Evolutionary conservation across 2,797 vertebrate genomes (phyloP), one percentile per base, ranked within the genome.

Genomic region (Esox lucius): DNA sequence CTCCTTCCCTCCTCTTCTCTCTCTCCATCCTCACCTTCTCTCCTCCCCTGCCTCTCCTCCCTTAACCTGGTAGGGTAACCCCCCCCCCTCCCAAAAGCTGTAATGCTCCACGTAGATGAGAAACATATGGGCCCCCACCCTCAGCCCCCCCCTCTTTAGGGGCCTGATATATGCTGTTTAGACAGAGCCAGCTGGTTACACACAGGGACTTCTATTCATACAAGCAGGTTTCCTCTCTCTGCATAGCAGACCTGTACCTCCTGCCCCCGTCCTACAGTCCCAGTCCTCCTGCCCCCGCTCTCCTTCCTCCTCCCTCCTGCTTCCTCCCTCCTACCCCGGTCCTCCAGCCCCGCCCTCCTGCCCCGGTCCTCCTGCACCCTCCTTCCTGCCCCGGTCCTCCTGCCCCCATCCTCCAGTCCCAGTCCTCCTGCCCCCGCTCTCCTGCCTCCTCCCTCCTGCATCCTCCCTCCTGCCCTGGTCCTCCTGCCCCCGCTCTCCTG

Each of bases 151-250:
- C 74, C 78, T 80, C 87, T 77, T 87, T 82, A 83, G 84, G 86
- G 88, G 86, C 89, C 84, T 80, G 75, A 81, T 85, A 85, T 83
- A 82, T 42, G 39, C 84, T 78, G 82, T 85, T 84, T 87, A 87
- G 80, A 86, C 82, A 86, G 81, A 89, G 89, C 84, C 80, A 67
- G 76, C 86, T 84, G 87, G 53, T 56, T 16, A 88, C 71, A 71
- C 86, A 94, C 91, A 94, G 92, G 90, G 86, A 81, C 78, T 74
- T 90, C 87, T 90, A 92, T 94, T 94, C 93, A 94, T 93, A 76
- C 67, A 35, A 85, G 83, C 78, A 85, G 85, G 88, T 84, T 89
- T 89, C 65, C 73, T 85, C 73, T 75, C 59, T 75, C 59, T 51
- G 73, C 80, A 78, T 69, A 81, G 81, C 75, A 71, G 81, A 85